phyloP scores from a whole-genome alignment of 2,113 vertebrate genomes.

The Kobus ellipsiprymnus region DNA sequence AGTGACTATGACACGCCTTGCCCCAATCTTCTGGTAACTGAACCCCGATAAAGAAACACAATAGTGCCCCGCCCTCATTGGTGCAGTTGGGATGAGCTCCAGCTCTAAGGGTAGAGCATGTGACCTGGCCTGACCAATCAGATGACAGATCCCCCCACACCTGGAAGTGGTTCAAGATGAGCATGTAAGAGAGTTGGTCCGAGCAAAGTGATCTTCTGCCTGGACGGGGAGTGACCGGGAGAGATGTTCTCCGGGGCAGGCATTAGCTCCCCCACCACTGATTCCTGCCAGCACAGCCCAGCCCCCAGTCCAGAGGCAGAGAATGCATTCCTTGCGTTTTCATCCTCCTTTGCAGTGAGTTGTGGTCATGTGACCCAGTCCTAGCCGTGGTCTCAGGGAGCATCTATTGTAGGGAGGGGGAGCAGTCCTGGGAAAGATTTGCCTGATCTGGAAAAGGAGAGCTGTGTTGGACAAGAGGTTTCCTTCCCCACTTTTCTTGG shows the following conservation, averaged over 20 bases:
- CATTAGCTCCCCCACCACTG: neutral
- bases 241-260: no score
- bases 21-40: neutral
- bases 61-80: neutral
- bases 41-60: neutral
- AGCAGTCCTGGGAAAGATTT: neutral
- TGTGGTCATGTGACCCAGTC: neutral
- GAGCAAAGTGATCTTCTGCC: no score
- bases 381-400: neutral
- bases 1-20: neutral
- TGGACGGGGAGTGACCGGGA: no score
- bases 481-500: neutral
- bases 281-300: neutral
- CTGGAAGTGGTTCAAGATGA: neutral
- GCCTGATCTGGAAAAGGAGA: neutral
- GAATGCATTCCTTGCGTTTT: neutral
- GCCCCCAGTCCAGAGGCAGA: neutral
- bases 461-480: neutral
- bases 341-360: neutral
- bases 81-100: no score
- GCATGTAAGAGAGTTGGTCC: fast-evolving
- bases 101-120: neutral
- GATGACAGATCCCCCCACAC: neutral
- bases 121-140: neutral
- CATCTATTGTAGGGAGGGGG: neutral